phyloP scores from a whole-genome alignment of 2,888 invertebrate species.

The Aethes cnicana region DNA sequence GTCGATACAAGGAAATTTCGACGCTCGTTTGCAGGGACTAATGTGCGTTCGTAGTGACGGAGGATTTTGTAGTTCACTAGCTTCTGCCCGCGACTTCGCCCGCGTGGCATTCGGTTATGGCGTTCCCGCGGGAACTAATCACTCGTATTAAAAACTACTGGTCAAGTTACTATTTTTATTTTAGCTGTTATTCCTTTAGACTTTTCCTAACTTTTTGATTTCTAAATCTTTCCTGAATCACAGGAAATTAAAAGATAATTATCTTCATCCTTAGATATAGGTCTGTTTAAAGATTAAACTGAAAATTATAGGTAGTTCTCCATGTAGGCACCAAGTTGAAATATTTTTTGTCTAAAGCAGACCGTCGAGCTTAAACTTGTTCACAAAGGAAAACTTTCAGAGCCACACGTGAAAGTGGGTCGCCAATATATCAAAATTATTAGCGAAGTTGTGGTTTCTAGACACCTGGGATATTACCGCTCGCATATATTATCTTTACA shows the following conservation, averaged over 20 bases:
- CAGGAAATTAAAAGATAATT: no score
- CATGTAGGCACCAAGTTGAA: background rate
- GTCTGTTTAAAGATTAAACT: no score
- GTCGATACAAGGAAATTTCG: conserved; percentile 71
- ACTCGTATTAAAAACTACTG: background rate
- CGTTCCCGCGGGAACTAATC: no score
- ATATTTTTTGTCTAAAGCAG: background rate
- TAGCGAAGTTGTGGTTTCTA: conserved; percentile 58
- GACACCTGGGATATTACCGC: conserved; percentile 65
- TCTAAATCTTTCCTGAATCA: no score
- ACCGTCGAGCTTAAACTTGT: conserved; percentile 45
- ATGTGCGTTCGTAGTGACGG: conserved; percentile 33
- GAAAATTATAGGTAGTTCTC: no score
- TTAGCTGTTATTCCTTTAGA: no score
- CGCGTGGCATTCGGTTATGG: no score
- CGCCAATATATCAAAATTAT: conserved; percentile 68
- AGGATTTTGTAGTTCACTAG: background rate
- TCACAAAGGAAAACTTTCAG: conserved; percentile 59
- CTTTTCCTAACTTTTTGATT: no score
- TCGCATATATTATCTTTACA: conserved; percentile 54
- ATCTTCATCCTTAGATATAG: no score
- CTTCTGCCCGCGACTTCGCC: background rate
- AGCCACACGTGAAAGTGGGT: conserved; percentile 54
- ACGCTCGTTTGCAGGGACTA: conserved; percentile 60
- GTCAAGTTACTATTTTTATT: no score